phyloP scores from a whole-genome alignment of 2,113 vertebrate genomes.

The Cathartes aura region DNA sequence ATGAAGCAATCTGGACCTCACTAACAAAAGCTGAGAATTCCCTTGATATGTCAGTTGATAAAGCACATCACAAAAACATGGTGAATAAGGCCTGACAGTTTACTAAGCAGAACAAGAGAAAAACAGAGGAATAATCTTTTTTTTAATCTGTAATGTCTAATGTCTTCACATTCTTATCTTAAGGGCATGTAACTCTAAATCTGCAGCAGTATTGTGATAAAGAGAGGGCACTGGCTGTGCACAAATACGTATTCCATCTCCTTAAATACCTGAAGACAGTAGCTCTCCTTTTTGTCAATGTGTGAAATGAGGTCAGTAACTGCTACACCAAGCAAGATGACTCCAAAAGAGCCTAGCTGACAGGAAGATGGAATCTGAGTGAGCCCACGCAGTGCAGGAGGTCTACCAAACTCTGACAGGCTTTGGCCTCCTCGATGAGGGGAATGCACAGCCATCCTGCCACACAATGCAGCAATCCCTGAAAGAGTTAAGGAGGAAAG shows the following conservation, averaged over 20 bases:
- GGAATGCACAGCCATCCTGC: neutral
- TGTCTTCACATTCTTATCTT: neutral
- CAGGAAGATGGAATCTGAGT: neutral
- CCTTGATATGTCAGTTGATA: neutral
- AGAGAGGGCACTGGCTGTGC: neutral
- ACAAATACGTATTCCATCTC: neutral
- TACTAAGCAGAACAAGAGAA: neutral
- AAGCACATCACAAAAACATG: neutral
- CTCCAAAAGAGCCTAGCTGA: neutral
- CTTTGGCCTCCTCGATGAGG: neutral
- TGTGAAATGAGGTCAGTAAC: neutral
- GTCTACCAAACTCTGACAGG: neutral
- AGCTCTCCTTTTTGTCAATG: neutral
- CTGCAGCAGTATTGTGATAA: neutral
- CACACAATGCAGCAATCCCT: neutral
- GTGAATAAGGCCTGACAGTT: neutral
- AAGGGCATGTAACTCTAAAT: neutral
- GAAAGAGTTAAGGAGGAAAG: neutral
- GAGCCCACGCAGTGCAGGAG: neutral
- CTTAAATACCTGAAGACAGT: neutral
- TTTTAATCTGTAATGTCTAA: neutral
- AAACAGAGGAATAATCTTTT: neutral
- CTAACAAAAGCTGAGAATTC: neutral
- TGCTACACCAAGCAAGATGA: neutral
- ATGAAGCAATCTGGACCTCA: neutral